Evolutionary conservation across 2,113 vertebrate genomes (phyloP).

Genomic region (Cacatua alba): DNA sequence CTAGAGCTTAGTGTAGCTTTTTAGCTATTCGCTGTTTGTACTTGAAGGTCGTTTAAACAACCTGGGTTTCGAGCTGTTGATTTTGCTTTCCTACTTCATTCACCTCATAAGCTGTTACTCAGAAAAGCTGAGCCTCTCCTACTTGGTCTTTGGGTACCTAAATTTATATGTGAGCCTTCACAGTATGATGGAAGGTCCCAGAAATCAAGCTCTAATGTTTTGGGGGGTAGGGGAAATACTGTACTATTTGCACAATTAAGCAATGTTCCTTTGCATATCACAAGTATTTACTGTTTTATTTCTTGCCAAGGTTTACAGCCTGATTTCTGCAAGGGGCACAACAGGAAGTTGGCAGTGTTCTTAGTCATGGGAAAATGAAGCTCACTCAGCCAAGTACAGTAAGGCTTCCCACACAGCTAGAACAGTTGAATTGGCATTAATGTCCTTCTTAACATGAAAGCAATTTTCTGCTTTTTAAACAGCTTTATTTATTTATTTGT

Average conservation of each 20-base stretch:
- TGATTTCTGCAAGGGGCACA: not conserved
- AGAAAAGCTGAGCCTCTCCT: not conserved
- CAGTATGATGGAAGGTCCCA: not conserved
- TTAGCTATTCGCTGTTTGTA: not conserved
- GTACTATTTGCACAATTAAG: not conserved
- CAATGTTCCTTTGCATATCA: not conserved
- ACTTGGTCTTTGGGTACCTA: not conserved
- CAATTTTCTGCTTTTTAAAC: not conserved
- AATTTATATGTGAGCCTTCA: not conserved
- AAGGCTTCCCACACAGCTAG: not conserved
- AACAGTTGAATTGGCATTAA: not conserved
- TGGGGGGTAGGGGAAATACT: rapidly evolving
- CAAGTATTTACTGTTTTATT: not conserved
- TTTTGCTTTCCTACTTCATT: conserved; percentile 9
- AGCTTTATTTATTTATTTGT: not conserved
- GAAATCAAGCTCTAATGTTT: not conserved
- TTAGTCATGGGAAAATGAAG: not conserved
- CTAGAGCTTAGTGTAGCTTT: not conserved
- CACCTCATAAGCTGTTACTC: not conserved
- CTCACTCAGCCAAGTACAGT: not conserved
- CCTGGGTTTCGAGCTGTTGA: not conserved
- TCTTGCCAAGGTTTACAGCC: not conserved
- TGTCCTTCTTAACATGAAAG: not conserved
- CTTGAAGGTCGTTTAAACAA: conserved; percentile 7
- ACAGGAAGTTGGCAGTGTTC: rapidly evolving